Evolutionary conservation across 2,888 invertebrate genomes (phyloP).

Genomic region (Rotaria magnacalcarata): DNA sequence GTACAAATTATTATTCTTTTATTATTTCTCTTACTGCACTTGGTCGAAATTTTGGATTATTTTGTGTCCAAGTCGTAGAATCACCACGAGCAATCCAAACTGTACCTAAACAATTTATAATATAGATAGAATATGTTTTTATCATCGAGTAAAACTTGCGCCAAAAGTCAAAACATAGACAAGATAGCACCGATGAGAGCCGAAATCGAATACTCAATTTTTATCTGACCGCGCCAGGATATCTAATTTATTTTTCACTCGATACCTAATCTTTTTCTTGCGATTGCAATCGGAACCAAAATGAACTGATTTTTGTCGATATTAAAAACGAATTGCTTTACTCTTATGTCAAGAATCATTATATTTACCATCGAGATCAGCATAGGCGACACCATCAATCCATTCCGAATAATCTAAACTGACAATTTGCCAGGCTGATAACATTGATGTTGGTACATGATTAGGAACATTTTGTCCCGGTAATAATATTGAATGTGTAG

Average conservation of each 20-base stretch:
- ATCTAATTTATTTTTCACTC: no score
- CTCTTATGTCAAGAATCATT: no score
- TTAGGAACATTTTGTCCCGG: slow-evolving; percentile 13
- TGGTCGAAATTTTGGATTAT: neutral
- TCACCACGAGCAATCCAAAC: slow-evolving; percentile 28
- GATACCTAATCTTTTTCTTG: no score
- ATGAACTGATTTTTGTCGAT: no score
- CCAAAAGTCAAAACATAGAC: no score
- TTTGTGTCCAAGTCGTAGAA: slow-evolving; percentile 5
- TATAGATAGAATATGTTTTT: no score
- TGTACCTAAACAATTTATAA: neutral
- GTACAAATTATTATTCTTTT: neutral
- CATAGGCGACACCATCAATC: slow-evolving; percentile 11
- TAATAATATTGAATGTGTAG: slow-evolving; percentile 19
- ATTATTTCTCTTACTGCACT: neutral
- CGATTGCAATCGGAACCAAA: no score
- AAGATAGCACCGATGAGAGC: no score
- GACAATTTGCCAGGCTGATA: slow-evolving; percentile 28
- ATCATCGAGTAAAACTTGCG: no score
- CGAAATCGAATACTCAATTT: no score
- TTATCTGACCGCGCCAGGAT: no score
- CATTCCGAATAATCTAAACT: slow-evolving; percentile 35
- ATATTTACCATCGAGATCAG: slow-evolving; percentile 23
- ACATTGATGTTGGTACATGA: neutral
- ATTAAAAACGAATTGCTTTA: no score